A percentile compares a stretch with the other conserved stretches of the same genome.
Conservation (phyloP, 2,797 vertebrate species). For the Jordanella pulchra region DNA sequence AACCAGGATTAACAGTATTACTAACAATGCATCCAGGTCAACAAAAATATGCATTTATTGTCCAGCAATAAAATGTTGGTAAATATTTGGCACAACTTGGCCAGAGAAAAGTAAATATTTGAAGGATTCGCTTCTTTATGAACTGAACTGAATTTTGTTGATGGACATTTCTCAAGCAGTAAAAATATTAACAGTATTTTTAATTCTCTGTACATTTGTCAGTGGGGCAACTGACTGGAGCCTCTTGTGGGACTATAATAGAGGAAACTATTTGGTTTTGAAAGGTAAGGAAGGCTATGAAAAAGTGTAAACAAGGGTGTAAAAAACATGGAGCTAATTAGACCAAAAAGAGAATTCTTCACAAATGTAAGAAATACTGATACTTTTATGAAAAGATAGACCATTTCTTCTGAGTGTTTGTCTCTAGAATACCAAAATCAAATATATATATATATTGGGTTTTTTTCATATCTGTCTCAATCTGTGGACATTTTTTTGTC, state of each 20-base stretch:
- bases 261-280: neutral
- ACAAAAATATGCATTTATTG: neutral
- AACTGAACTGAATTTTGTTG: neutral
- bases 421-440: neutral
- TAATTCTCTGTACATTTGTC: neutral
- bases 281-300: neutral
- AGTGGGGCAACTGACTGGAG: neutral
- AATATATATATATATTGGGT: neutral
- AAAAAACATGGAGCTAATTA: no score
- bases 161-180: neutral
- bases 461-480: neutral
- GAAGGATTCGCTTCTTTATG: neutral
- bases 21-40: conserved; percentile 1
- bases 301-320: neutral
- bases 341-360: neutral
- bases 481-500: neutral
- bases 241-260: neutral
- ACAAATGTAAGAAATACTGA: neutral
- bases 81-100: neutral
- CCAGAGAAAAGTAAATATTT: neutral
- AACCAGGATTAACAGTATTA: neutral
- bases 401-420: neutral
- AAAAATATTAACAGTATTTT: neutral
- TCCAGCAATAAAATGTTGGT: no score
- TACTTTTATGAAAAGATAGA: neutral